Evolutionary conservation across 2,797 vertebrate genomes (phyloP).

Genomic region (Sternarchorhynchus goeldii): DNA sequence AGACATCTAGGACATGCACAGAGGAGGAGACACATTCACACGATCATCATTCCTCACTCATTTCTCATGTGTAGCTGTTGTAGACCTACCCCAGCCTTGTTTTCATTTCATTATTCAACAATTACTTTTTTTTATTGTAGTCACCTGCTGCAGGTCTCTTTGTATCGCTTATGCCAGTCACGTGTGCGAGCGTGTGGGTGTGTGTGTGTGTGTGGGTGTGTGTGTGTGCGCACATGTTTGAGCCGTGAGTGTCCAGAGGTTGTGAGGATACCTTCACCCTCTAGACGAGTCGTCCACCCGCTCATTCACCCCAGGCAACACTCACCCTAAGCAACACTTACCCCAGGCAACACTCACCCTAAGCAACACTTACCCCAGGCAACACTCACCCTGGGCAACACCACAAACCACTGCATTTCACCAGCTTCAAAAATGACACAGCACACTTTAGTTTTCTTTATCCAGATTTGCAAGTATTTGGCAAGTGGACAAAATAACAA

Average conservation of each 20-base stretch:
- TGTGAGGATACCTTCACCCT: slow-evolving; percentile 29
- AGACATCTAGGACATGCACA: slow-evolving; percentile 26
- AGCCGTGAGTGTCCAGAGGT: background rate
- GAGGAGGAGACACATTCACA: slow-evolving; percentile 2
- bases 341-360: background rate
- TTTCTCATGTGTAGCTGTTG: background rate
- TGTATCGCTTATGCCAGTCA: background rate
- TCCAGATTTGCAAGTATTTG: too few relatives aligned
- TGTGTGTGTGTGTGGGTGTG: slow-evolving; percentile 23
- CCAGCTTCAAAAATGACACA: too few relatives aligned
- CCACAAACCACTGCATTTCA: too few relatives aligned
- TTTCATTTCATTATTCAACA: slow-evolving; percentile 21
- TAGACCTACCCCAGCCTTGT: background rate
- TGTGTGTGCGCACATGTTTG: background rate
- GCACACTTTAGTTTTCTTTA: too few relatives aligned
- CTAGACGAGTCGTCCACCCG: background rate
- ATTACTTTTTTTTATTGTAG: slow-evolving; percentile 13
- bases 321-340: background rate
- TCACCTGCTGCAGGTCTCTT: background rate
- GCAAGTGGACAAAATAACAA: too few relatives aligned
- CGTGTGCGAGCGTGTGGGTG: background rate
- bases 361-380: background rate
- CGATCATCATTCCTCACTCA: background rate
- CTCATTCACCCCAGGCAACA: slow-evolving; percentile 2
- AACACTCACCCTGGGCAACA: too few relatives aligned